A percentile compares a stretch with the other conserved stretches of the same genome.
These are phyloP conservation scores for Cyclopterus lumpus DNA, from an alignment of 2,797 vertebrate genomes.

Conservation along the genomic window DNA sequence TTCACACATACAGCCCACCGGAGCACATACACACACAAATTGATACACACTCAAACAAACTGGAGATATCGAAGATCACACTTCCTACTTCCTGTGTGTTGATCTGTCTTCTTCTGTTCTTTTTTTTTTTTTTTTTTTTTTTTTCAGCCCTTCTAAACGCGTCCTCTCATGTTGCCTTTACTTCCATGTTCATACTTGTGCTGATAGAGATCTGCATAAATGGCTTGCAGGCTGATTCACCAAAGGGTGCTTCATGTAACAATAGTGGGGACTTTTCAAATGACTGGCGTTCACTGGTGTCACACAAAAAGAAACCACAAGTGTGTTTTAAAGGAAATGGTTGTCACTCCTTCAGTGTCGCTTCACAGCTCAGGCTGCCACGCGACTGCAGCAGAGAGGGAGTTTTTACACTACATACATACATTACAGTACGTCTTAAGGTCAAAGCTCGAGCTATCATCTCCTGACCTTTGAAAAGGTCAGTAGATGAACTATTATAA, in stretches of 20 bases:
- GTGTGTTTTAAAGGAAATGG: conserved; percentile 68
- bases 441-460: background rate
- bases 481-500: background rate
- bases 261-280: conserved; percentile 31
- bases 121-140: conserved; percentile 36
- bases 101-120: conserved; percentile 72
- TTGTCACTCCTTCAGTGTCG: conserved; percentile 37
- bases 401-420: background rate
- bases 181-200: conserved; percentile 65
- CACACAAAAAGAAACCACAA: conserved; percentile 15
- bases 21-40: conserved; percentile 23
- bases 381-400: conserved; percentile 10
- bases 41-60: conserved; percentile 24
- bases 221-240: conserved; percentile 14
- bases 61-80: conserved; percentile 63
- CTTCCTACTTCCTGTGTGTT: conserved; percentile 85
- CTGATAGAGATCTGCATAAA: conserved; percentile 17
- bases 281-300: conserved; percentile 34
- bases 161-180: conserved; percentile 65
- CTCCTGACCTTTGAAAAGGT: background rate
- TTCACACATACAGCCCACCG: conserved; percentile 40
- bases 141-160: conserved; percentile 54
- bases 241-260: background rate
- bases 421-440: background rate
- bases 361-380: conserved; percentile 21